These are phyloP conservation scores for Plectropomus leopardus DNA, from an alignment of 2,113 vertebrate species.

Conservation along the genomic window DNA sequence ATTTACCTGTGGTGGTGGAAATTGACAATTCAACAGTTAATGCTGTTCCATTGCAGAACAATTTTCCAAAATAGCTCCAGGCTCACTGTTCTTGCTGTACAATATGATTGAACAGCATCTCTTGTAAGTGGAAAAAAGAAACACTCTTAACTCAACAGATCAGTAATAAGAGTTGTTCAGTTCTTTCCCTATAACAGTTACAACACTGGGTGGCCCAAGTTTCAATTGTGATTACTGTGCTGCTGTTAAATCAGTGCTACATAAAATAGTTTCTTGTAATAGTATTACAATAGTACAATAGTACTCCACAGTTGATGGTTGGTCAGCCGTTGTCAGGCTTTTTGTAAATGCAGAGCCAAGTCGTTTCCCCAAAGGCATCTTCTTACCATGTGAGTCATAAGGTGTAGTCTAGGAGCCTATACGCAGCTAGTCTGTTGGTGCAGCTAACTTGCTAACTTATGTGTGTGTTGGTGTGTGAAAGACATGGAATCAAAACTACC, in stretches of 20 bases:
- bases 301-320: too few species aligned
- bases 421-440: too few species aligned
- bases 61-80: constrained; percentile 41
- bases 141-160: constrained; percentile 25
- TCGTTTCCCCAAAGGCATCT: too few species aligned
- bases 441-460: too few species aligned
- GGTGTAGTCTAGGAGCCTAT: too few species aligned
- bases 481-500: too few species aligned
- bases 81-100: constrained; percentile 17
- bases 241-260: not conserved
- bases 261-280: not conserved
- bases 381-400: too few species aligned
- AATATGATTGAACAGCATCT: constrained; percentile 28
- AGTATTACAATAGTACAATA: too few species aligned
- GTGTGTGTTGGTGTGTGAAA: too few species aligned
- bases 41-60: constrained; percentile 12
- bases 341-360: too few species aligned
- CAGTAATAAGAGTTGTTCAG: not conserved
- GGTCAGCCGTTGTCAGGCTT: too few species aligned
- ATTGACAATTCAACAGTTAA: constrained; percentile 50
- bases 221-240: constrained; percentile 6
- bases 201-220: not conserved
- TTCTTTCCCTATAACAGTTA: not conserved
- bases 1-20: constrained; percentile 13
- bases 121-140: constrained; percentile 13